phyloP scores from a whole-genome alignment of 2,888 invertebrate genomes.

The Spisula solida region DNA sequence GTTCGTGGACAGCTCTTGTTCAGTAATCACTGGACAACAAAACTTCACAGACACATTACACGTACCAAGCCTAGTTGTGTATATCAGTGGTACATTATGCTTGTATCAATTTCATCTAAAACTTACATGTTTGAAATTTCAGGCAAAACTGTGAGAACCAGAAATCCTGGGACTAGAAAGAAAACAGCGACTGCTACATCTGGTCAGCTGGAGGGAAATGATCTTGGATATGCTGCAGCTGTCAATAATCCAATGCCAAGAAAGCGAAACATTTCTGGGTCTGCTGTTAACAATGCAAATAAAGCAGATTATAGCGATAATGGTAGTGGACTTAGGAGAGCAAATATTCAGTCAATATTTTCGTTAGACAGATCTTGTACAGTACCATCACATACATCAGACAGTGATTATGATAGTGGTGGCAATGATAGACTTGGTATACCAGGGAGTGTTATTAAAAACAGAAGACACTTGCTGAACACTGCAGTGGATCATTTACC shows the following conservation, averaged over 20 bases:
- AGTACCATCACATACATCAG: neutral
- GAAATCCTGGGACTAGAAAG: neutral
- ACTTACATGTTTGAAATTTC: neutral
- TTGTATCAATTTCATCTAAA: too few relatives aligned
- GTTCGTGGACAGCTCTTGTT: too few relatives aligned
- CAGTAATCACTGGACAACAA: too few relatives aligned
- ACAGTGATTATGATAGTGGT: neutral
- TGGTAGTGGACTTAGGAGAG: neutral
- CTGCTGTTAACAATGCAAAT: neutral
- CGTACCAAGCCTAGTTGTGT: too few relatives aligned
- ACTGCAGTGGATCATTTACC: neutral
- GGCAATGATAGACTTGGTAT: neutral
- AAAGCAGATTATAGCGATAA: neutral
- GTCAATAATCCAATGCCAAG: neutral
- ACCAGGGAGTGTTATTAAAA: conserved; percentile 25
- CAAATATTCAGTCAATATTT: conserved; percentile 13
- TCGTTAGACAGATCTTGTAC: neutral
- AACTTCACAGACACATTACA: too few relatives aligned
- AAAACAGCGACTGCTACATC: neutral
- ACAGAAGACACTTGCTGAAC: neutral
- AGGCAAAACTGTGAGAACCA: neutral
- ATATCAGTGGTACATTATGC: too few relatives aligned
- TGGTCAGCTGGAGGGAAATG: neutral
- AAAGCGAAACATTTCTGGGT: neutral
- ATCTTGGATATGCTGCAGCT: neutral